phyloP scores from a whole-genome alignment of 2,797 vertebrate genomes.

The Pipistrellus pipistrellus region DNA sequence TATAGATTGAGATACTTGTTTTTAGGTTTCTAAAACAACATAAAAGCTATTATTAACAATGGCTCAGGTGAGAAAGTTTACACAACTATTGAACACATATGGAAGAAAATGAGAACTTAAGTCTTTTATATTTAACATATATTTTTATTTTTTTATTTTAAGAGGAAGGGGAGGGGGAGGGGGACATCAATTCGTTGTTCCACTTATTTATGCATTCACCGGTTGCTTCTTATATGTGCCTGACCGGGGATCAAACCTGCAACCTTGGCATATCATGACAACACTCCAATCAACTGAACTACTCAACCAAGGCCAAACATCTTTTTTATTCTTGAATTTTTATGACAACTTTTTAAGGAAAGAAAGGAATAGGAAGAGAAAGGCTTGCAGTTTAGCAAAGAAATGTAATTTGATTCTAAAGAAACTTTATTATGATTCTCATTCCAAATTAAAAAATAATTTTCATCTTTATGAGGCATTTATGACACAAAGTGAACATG shows the following conservation, averaged over 20 bases:
- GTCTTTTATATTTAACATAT: not conserved
- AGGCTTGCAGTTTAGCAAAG: constrained; percentile 48
- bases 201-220: not conserved
- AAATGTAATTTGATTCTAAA: constrained; percentile 56
- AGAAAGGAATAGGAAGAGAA: constrained; percentile 28
- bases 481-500: not conserved
- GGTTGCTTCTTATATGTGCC: not conserved
- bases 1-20: constrained; percentile 2
- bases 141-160: not conserved
- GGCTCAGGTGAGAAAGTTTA: constrained; percentile 29
- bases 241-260: not conserved
- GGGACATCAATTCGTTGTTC: not conserved
- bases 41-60: constrained; percentile 22
- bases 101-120: constrained; percentile 60
- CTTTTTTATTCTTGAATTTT: constrained; percentile 46
- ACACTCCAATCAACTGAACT: not conserved
- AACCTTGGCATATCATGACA: not conserved
- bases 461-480: constrained; percentile 36
- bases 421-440: constrained; percentile 20
- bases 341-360: constrained; percentile 19
- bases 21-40: constrained; percentile 33
- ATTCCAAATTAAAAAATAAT: constrained; percentile 62
- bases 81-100: not conserved
- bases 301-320: not conserved
- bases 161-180: too few species aligned